Evolutionary conservation across 2,797 vertebrate genomes (phyloP).

Genomic region (Mionectes olivaceus): DNA sequence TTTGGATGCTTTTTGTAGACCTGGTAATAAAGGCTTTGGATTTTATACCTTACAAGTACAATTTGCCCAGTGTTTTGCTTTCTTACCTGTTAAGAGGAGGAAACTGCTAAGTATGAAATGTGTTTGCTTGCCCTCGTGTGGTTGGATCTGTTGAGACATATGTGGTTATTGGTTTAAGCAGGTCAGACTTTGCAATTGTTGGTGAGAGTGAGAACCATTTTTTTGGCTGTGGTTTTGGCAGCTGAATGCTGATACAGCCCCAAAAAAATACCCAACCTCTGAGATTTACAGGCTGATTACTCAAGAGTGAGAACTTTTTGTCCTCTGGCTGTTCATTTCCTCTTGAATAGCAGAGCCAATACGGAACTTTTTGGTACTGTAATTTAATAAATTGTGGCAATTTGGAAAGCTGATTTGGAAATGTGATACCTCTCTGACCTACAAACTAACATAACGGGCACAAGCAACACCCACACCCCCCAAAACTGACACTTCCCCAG

Average conservation of each 20-base stretch:
- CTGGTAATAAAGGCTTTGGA: neutral
- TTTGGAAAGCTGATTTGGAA: neutral
- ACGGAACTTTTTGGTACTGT: neutral
- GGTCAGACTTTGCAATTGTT: neutral
- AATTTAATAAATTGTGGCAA: neutral
- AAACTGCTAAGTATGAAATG: neutral
- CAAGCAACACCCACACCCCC: neutral
- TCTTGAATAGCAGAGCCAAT: neutral
- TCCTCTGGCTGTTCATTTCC: neutral
- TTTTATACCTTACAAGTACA: neutral
- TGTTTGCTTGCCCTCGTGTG: constrained; percentile 19
- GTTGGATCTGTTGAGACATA: neutral
- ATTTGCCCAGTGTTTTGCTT: neutral
- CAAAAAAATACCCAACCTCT: neutral
- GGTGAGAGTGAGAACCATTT: neutral
- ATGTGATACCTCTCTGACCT: neutral
- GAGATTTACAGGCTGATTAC: neutral
- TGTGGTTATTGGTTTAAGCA: neutral
- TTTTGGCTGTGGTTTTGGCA: neutral
- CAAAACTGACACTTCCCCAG: neutral
- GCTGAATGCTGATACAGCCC: neutral
- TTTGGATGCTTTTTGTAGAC: neutral
- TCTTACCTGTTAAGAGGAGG: neutral
- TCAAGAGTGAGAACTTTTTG: neutral
- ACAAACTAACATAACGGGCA: neutral